A percentile compares a stretch with the other conserved stretches of the same genome.
These are phyloP conservation scores for Anastrepha obliqua DNA, from an alignment of 1,140 invertebrate genomes.

Conservation along the genomic window DNA sequence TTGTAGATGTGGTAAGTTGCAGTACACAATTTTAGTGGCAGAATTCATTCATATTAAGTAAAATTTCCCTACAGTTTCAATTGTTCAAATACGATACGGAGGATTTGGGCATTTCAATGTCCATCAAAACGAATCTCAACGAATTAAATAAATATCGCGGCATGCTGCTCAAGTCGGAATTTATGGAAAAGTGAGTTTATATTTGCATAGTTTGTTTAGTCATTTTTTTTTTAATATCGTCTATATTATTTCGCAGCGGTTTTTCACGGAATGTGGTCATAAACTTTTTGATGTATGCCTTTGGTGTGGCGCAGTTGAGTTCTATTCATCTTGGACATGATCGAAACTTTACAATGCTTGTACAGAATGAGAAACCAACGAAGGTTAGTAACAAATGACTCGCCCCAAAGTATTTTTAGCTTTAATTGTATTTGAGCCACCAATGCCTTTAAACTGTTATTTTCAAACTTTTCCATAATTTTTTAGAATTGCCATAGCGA, in stretches of 20 bases:
- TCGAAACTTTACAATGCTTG: slow-evolving; percentile 70
- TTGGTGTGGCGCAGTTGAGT: slow-evolving; percentile 71
- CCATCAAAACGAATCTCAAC: slow-evolving; percentile 68
- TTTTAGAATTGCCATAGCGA: too few relatives aligned
- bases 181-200: slow-evolving; percentile 70
- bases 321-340: slow-evolving; percentile 72
- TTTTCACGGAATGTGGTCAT: slow-evolving; percentile 71
- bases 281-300: slow-evolving; percentile 69
- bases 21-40: slow-evolving; percentile 34
- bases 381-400: slow-evolving; percentile 60
- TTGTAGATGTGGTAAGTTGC: slow-evolving; percentile 68
- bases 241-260: slow-evolving; percentile 61
- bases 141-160: slow-evolving; percentile 70
- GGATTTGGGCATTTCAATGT: slow-evolving; percentile 67
- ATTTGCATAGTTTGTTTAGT: neutral
- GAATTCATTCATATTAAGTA: neutral
- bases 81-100: slow-evolving; percentile 67
- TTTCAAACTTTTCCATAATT: too few relatives aligned
- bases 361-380: slow-evolving; percentile 70
- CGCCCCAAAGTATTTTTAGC: neutral
- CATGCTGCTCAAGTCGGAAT: slow-evolving; percentile 72
- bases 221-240: neutral
- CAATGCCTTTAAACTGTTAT: too few relatives aligned
- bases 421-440: neutral
- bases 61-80: slow-evolving; percentile 63